Conservation (phyloP, 2,888 invertebrate genomes). For the Prenolepis imparis region DNA sequence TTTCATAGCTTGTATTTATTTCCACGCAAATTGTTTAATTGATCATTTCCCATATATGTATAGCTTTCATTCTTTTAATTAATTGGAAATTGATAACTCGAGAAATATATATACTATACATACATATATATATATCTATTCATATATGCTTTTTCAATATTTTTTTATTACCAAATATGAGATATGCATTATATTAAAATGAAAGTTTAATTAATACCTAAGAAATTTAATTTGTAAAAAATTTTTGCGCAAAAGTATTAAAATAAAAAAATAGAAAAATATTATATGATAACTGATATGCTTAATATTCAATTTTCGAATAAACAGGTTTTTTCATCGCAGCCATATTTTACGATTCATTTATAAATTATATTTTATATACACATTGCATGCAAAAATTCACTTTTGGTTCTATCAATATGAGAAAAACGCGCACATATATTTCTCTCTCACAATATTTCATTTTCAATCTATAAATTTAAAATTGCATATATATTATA, state of each 20-base stretch:
- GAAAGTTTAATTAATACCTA: slow-evolving; percentile 16
- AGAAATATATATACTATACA: not conserved
- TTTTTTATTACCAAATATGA: not conserved
- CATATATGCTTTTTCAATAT: not conserved
- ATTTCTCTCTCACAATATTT: not conserved
- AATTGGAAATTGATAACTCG: not conserved
- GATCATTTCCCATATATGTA: not conserved
- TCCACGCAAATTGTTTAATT: not conserved
- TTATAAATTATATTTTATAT: slow-evolving; percentile 5
- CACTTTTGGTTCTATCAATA: not conserved
- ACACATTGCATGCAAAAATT: not conserved
- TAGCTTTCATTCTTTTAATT: not conserved
- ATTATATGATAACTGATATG: not conserved
- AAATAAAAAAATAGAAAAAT: not conserved
- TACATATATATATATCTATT: not conserved
- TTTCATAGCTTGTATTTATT: not conserved
- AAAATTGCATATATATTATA: not conserved
- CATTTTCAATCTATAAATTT: not conserved
- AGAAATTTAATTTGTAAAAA: slow-evolving; percentile 14
- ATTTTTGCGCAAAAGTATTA: not conserved
- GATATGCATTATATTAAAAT: not conserved
- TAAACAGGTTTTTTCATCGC: not conserved
- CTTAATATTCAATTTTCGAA: slow-evolving; percentile 20
- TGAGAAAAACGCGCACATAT: not conserved
- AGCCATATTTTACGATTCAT: not conserved